phyloP scores from a whole-genome alignment of 2,113 vertebrate genomes.

The Podarcis cretensis region DNA sequence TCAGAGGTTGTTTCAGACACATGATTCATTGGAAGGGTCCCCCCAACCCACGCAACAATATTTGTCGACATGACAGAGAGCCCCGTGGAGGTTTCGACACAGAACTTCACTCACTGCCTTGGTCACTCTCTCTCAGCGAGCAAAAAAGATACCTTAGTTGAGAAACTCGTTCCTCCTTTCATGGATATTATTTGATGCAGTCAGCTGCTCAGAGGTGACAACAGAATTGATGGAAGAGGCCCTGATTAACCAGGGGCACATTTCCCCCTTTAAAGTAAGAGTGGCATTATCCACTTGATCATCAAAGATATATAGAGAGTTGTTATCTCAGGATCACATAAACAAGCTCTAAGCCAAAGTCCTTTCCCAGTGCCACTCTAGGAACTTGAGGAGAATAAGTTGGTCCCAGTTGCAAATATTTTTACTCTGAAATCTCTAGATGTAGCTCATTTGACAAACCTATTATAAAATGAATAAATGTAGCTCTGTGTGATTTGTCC shows the following conservation, averaged over 20 bases:
- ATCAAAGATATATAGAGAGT: neutral
- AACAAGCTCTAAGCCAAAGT: neutral
- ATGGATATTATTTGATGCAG: neutral
- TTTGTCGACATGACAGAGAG: neutral
- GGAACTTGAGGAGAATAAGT: slow-evolving; percentile 70
- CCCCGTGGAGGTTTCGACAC: neutral
- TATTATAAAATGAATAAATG: slow-evolving; percentile 87
- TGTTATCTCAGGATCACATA: neutral
- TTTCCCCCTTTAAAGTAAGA: neutral
- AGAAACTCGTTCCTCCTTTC: neutral
- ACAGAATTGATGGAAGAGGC: neutral
- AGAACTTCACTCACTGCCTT: neutral
- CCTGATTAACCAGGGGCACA: neutral
- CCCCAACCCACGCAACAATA: neutral
- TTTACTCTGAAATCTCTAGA: slow-evolving; percentile 76
- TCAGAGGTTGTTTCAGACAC: neutral
- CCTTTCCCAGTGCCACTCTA: slow-evolving; percentile 35
- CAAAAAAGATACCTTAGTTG: neutral
- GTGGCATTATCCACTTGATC: neutral
- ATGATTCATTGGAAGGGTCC: neutral
- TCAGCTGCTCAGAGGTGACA: neutral
- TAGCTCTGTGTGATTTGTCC: slow-evolving; percentile 83
- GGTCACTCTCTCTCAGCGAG: neutral
- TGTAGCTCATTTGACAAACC: slow-evolving; percentile 83
- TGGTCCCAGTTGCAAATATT: slow-evolving; percentile 78